Evolutionary conservation across 2,113 vertebrate genomes (phyloP).

Genomic region (Penelope pileata): DNA sequence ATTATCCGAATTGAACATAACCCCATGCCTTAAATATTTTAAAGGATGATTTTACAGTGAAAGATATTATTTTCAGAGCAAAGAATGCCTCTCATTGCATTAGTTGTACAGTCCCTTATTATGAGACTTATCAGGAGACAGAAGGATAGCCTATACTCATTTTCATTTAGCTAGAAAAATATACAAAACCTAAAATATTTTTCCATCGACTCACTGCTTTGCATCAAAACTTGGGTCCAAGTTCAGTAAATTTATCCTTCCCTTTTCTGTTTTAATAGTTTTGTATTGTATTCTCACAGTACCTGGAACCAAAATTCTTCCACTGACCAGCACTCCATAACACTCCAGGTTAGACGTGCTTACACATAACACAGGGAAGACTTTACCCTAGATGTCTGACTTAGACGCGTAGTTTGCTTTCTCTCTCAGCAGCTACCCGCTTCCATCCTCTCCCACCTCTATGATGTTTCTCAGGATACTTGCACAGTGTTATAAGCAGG

Average conservation of each 20-base stretch:
- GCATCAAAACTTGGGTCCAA: not conserved
- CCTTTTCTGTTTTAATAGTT: accelerated
- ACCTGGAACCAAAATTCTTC: not conserved
- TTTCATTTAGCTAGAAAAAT: not conserved
- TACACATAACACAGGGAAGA: not conserved
- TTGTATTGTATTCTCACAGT: not conserved
- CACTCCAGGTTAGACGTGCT: not conserved
- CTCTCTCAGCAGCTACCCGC: not conserved
- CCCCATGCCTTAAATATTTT: not conserved
- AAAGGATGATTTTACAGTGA: not conserved
- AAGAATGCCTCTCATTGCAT: not conserved
- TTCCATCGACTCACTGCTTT: not conserved
- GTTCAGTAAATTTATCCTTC: not conserved
- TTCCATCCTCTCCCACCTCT: not conserved
- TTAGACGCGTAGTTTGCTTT: accelerated
- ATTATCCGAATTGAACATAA: not conserved
- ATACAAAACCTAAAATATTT: not conserved
- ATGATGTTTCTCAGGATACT: not conserved
- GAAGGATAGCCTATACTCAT: too few species aligned
- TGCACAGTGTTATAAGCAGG: not conserved
- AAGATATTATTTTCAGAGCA: not conserved
- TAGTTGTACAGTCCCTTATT: not conserved
- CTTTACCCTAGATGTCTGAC: not conserved
- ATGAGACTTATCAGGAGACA: not conserved
- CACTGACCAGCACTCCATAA: not conserved